phyloP scores from a whole-genome alignment of 2,797 vertebrate genomes.

The Enteromius radiatus region DNA sequence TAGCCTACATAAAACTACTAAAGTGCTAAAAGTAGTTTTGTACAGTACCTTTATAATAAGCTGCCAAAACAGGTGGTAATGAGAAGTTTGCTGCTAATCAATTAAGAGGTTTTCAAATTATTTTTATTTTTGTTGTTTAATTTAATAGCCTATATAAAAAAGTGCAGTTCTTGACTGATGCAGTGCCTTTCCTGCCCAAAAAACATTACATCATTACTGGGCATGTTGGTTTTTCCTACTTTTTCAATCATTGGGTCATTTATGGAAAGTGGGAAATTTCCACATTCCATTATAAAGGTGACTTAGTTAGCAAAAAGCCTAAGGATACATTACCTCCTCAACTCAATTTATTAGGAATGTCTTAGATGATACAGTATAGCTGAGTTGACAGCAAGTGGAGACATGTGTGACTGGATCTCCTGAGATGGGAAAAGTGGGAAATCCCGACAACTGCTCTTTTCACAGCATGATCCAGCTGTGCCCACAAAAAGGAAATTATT shows the following conservation, averaged over 20 bases:
- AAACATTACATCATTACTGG: background rate
- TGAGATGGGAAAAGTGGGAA: slow-evolving; percentile 16
- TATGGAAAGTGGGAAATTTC: slow-evolving; percentile 29
- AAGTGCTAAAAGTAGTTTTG: background rate
- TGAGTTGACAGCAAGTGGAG: slow-evolving; percentile 47
- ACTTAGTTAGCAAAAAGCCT: slow-evolving; percentile 33
- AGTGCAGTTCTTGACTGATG: background rate
- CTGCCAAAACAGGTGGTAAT: background rate
- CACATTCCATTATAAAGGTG: slow-evolving; percentile 31
- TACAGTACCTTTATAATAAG: background rate
- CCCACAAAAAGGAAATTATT: background rate
- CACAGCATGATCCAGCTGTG: slow-evolving; percentile 18
- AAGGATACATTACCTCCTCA: slow-evolving; percentile 16
- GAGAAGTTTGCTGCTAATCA: background rate
- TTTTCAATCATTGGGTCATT: background rate
- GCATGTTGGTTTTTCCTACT: background rate
- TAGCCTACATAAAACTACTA: background rate
- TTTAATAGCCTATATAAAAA: background rate
- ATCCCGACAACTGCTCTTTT: slow-evolving; percentile 13
- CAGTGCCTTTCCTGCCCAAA: background rate
- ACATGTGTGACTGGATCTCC: slow-evolving; percentile 40
- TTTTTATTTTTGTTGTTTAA: background rate
- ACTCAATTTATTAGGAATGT: slow-evolving; percentile 39
- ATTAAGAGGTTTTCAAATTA: background rate
- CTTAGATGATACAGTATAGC: slow-evolving; percentile 16